phyloP scores from a whole-genome alignment of 1,140 invertebrate genomes.

The Bombyx mori region ASM3026992v2 NC_085122.1:5330501-5331000 shows the following conservation, averaged over 20 bases:
- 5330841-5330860: conserved; percentile 3
- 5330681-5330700: not conserved
- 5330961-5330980: conserved; percentile 2
- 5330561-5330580: conserved; percentile 5
- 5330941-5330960: conserved; percentile 4
- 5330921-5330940: conserved; percentile 5
- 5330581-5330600: conserved; percentile 1
- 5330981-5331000: conserved; percentile 2
- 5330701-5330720: not conserved
- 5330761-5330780: conserved; percentile 3
- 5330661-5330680: not conserved
- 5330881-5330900: conserved; percentile 1
- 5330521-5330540: conserved; percentile 7
- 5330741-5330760: conserved; percentile 4
- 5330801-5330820: conserved; percentile 6
- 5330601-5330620: conserved; percentile 1
- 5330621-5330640: conserved; percentile 3
- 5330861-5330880: conserved; percentile 5
- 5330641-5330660: conserved; percentile 3
- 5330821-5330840: conserved; percentile 5
- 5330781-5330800: conserved; percentile 6
- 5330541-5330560: conserved; percentile 3
- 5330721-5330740: conserved; percentile 2
- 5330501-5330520: conserved; percentile 2
- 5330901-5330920: conserved; percentile 4